Conservation (phyloP, 2,888 invertebrate genomes). For the Galerucella nymphaeae region DNA sequence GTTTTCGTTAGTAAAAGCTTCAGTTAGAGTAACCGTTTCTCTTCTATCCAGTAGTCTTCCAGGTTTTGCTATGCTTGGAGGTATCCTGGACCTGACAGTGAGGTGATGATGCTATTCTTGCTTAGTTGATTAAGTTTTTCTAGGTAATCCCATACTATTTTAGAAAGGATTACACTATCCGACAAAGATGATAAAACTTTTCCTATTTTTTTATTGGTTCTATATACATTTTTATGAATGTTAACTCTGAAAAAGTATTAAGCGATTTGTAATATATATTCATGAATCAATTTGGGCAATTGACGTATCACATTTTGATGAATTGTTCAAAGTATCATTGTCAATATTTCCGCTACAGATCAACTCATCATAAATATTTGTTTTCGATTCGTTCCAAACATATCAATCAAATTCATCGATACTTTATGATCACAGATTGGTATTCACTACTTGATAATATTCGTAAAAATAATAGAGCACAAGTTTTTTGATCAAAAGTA, state of each 20-base stretch:
- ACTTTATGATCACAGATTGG: not conserved
- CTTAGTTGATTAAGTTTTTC: too few species aligned
- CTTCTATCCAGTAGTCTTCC: too few species aligned
- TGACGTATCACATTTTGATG: conserved; percentile 22
- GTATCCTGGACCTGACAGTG: too few species aligned
- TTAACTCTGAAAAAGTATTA: not conserved
- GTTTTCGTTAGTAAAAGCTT: too few species aligned
- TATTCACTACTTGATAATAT: not conserved
- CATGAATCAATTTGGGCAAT: conserved; percentile 9
- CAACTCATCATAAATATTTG: conserved; percentile 34
- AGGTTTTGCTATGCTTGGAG: too few species aligned
- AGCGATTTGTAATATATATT: conserved; percentile 1
- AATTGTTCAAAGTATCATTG: conserved; percentile 33
- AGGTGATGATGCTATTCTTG: too few species aligned
- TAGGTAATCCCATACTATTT: too few species aligned
- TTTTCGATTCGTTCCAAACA: conserved; percentile 29
- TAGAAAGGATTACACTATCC: too few species aligned
- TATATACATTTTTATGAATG: too few species aligned
- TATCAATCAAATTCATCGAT: conserved; percentile 30
- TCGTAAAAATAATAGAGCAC: not conserved
- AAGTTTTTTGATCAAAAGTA: not conserved
- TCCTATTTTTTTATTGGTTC: too few species aligned
- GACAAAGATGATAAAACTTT: too few species aligned
- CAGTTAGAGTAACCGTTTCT: too few species aligned
- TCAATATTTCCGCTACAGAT: conserved; percentile 37